These are phyloP conservation scores for Ochropacha duplaris DNA, from an alignment of 2,888 invertebrate genomes.

Conservation along the genomic window DNA sequence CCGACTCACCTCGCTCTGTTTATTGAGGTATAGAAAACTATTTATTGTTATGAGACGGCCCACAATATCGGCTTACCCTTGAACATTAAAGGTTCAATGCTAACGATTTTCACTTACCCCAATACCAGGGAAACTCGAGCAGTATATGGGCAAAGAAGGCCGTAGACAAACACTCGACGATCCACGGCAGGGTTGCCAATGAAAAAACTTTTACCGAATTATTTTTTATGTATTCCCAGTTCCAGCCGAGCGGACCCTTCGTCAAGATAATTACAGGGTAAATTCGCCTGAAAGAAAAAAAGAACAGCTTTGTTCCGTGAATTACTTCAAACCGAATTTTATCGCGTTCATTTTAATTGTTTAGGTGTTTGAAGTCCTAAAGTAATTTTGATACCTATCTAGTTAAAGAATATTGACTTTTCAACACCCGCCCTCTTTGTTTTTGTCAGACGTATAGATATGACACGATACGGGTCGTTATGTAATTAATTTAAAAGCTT, in stretches of 20 bases:
- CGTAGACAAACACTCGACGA: conserved; percentile 71
- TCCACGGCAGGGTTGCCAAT: conserved; percentile 76
- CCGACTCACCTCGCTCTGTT: neutral
- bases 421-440: neutral
- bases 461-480: neutral
- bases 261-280: conserved; percentile 78
- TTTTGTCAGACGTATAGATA: neutral
- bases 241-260: conserved; percentile 75
- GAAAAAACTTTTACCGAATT: conserved; percentile 76
- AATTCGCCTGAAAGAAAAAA: conserved; percentile 64
- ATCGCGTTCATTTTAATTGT: conserved; percentile 17
- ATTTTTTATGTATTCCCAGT: conserved; percentile 77
- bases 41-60: neutral
- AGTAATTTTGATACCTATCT: neutral
- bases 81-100: conserved; percentile 6
- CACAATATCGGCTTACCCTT: conserved; percentile 1
- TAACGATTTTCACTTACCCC: conserved; percentile 60
- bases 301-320: conserved; percentile 15
- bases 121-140: conserved; percentile 76
- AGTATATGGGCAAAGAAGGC: conserved; percentile 69
- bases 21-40: conserved; percentile 1
- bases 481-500: conserved; percentile 33
- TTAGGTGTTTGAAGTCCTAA: conserved; percentile 8
- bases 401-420: neutral
- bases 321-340: conserved; percentile 20